Evolutionary conservation across 2,888 invertebrate species (phyloP), one percentile per base, ranked within the genome.

Genomic region (Drosophila kambysellisi): DNA sequence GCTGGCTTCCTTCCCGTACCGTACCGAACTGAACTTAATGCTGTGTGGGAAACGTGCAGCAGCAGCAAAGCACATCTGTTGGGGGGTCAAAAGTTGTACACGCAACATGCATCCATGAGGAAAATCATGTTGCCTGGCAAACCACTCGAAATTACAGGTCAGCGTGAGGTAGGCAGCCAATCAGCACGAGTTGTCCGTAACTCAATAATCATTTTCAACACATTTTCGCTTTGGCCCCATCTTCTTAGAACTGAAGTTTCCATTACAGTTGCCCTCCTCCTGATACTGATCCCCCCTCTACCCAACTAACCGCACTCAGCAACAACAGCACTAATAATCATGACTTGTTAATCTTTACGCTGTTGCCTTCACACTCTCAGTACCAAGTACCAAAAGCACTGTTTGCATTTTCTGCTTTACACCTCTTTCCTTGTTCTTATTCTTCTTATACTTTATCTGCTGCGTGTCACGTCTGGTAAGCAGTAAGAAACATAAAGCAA

Each of bases 321-420:
- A 62, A 53, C 57, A 63, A 60, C 65, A 75, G 72, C 79, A 84
- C 79, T 84, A 85, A 90, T 86, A 92, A 91, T 91, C 91, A 85
- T 89, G 91, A 91, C 87, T 87, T 87, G 90, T 84, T 86, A 83
- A 91, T 91, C 89, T 90, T 91, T 79, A 82, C 79, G 88, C 86
- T 89, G 70, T 74, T 83, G 58, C 69, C 86, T 72, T 76, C 75
- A 75, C 72, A 74, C 79, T 54, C 64, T 56, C 17, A 29, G 37
- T 50, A 50, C 50, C 32, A 46, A 33, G 37, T 50, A 50, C 50
- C 32, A 46, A 33, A 39, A 46, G 64, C 50, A 70, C 51, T 71
- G 63, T 75, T 70, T 25, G 17, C 33, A n/a, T 17, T 33, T 9
- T 43, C 43, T 46, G 37, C 39, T 39, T 29, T 17, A 12, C 7